These are phyloP conservation scores for Polypedilum pembai DNA, from an alignment of 1,140 invertebrate species.

Conservation along the genomic window DNA sequence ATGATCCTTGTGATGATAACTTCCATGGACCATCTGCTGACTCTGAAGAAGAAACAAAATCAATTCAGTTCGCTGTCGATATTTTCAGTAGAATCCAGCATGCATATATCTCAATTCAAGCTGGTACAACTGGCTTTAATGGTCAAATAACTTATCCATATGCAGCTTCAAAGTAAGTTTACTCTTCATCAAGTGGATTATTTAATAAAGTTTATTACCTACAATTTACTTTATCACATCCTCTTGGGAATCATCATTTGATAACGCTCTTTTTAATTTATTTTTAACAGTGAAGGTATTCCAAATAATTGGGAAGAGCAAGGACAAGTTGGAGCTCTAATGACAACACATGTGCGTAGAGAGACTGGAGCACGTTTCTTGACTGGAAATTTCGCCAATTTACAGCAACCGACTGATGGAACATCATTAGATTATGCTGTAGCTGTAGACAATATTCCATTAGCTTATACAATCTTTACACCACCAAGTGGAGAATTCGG, in stretches of 20 bases:
- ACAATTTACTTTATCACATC: not conserved
- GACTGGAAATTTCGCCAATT: not conserved
- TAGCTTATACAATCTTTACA: not conserved
- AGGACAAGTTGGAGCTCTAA: not conserved
- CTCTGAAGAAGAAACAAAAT: constrained; percentile 18
- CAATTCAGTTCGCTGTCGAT: constrained; percentile 7
- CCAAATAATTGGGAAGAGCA: not conserved
- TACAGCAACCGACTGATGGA: not conserved
- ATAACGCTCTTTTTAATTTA: not conserved
- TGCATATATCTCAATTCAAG: not conserved
- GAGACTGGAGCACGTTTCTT: not conserved
- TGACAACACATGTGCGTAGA: not conserved
- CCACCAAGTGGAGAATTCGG: not conserved
- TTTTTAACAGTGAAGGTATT: constrained; percentile 15
- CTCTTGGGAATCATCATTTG: not conserved
- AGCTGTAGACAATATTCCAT: not conserved
- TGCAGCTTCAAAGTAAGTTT: not conserved
- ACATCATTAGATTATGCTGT: not conserved
- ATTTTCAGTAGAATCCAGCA: not conserved
- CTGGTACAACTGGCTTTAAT: not conserved
- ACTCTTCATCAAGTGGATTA: not conserved
- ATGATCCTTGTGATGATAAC: not conserved
- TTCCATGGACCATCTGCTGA: not conserved
- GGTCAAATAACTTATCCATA: not conserved
- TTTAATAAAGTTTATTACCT: not conserved